Conservation (phyloP, 2,888 invertebrate species). For the Steromphala cineraria region DNA sequence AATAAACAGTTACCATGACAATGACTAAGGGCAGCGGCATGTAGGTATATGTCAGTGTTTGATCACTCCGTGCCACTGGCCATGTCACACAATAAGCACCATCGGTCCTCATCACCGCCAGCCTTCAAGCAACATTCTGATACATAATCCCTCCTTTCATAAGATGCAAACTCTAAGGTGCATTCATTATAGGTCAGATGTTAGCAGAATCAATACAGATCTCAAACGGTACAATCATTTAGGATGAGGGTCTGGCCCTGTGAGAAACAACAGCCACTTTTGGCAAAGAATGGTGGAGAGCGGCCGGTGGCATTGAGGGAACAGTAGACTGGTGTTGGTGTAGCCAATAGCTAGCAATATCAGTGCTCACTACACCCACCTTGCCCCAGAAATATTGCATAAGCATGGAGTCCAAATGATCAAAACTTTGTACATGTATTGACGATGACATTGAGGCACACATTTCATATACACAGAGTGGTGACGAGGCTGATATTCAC, state of each 20-base stretch:
- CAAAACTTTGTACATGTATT: neutral
- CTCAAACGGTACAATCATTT: too few species aligned
- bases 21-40: neutral
- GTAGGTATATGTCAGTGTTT: neutral
- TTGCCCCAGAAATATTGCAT: neutral
- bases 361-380: neutral
- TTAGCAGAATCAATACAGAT: too few species aligned
- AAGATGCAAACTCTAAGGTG: too few species aligned
- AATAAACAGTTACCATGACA: neutral
- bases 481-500: neutral
- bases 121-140: too few species aligned
- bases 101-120: too few species aligned
- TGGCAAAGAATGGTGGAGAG: too few species aligned
- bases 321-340: too few species aligned
- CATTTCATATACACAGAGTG: neutral
- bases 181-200: too few species aligned
- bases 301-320: too few species aligned
- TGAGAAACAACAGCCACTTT: too few species aligned
- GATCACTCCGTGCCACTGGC: neutral
- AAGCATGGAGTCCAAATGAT: conserved; percentile 2
- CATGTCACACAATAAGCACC: neutral
- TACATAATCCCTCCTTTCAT: too few species aligned
- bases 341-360: neutral
- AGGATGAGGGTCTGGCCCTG: too few species aligned
- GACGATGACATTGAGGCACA: neutral